Evolutionary conservation across 2,113 vertebrate genomes (phyloP).

Genomic region (Thamnophis sirtalis): DNA sequence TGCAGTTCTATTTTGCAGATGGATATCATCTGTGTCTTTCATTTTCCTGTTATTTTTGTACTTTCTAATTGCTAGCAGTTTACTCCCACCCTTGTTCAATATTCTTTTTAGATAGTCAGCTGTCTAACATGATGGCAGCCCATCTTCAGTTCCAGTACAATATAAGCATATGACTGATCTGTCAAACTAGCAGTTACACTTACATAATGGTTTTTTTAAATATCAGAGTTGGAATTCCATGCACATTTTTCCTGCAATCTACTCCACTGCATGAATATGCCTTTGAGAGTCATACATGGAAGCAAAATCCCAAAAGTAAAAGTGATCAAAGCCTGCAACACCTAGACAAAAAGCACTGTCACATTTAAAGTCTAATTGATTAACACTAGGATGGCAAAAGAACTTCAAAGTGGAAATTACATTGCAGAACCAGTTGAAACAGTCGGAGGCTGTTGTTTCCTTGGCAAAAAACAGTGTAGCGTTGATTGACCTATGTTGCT

Average conservation of each 20-base stretch:
- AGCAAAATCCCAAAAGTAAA: not conserved
- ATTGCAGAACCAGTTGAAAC: not conserved
- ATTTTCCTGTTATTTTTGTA: not conserved
- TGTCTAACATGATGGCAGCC: not conserved
- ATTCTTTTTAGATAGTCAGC: not conserved
- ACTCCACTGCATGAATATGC: not conserved
- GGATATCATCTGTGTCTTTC: not conserved
- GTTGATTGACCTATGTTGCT: not conserved
- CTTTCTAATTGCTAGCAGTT: not conserved
- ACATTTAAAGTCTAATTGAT: not conserved
- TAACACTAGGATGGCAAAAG: not conserved
- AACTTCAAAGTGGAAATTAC: not conserved
- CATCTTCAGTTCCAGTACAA: not conserved
- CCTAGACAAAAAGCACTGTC: not conserved
- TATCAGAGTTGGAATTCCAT: not conserved
- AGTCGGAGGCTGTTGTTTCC: not conserved
- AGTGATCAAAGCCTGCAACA: not conserved
- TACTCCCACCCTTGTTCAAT: not conserved
- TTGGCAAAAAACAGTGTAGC: not conserved
- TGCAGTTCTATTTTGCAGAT: not conserved
- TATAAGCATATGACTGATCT: not conserved
- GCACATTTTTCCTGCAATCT: not conserved
- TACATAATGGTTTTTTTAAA: not conserved
- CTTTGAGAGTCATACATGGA: not conserved
- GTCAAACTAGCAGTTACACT: not conserved